Percentiles rank a stretch among this genome's conserved stretches.
Evolutionary conservation across 2,113 vertebrate genomes (phyloP).

Genomic region (Elgaria multicarinata): DNA sequence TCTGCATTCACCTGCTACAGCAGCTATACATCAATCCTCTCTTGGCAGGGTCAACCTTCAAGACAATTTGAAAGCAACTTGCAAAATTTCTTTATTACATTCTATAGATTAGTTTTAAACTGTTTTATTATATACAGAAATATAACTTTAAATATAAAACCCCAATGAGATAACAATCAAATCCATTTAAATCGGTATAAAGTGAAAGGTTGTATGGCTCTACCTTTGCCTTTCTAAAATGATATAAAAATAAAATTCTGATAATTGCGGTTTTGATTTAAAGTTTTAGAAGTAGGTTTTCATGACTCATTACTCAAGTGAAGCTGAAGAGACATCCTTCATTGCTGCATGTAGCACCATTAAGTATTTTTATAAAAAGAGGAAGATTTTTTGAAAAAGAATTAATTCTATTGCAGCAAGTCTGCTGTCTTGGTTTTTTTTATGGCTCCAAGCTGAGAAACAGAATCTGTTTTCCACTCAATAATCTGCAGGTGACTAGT

Average conservation of each 20-base stretch:
- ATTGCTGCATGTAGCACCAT: constrained; percentile 55
- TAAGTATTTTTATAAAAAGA: neutral
- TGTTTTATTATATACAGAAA: constrained; percentile 77
- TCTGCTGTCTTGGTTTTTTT: neutral
- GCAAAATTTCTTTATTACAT: constrained; percentile 82
- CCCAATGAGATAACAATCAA: constrained; percentile 60
- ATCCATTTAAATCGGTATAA: constrained; percentile 64
- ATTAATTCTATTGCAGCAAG: neutral
- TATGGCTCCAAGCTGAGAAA: neutral
- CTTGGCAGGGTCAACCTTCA: neutral
- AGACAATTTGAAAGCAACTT: constrained; percentile 43
- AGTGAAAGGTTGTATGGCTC: constrained; percentile 52
- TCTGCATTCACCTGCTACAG: neutral
- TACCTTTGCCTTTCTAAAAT: constrained; percentile 64
- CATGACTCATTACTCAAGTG: constrained; percentile 37
- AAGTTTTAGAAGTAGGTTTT: constrained; percentile 60
- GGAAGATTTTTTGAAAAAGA: neutral
- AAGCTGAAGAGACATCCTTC: neutral
- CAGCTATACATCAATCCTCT: neutral
- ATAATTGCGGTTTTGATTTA: constrained; percentile 73
- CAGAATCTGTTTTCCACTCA: neutral
- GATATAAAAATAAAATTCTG: constrained; percentile 84
- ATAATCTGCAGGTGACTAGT: neutral
- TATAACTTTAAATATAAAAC: constrained; percentile 78
- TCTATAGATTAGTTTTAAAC: constrained; percentile 73